Conservation (phyloP, 2,888 invertebrate genomes). For the Papilio gigon region DNA sequence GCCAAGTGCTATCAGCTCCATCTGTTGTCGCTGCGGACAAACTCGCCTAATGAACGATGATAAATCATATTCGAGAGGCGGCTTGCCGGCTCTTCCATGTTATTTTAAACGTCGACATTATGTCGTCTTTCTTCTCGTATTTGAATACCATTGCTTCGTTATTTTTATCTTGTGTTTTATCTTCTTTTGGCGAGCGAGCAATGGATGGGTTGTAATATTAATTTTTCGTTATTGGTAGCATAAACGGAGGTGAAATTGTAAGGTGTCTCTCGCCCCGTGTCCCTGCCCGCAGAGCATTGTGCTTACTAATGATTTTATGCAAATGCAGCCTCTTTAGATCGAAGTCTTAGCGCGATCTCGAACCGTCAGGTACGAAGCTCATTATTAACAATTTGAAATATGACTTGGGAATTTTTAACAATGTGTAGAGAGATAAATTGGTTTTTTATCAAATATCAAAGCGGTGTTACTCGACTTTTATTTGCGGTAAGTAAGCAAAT, state of each 20-base stretch:
- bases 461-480: conserved; percentile 45
- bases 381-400: conserved; percentile 82
- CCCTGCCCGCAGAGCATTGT: conserved; percentile 81
- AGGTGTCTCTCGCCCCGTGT: conserved; percentile 77
- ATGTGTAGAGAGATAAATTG: conserved; percentile 67
- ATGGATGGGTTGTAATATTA: conserved; percentile 49
- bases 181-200: conserved; percentile 42
- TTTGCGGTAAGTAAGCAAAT: conserved; percentile 40
- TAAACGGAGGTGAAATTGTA: conserved; percentile 69
- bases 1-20: conserved; percentile 83
- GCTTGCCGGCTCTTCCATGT: conserved; percentile 68
- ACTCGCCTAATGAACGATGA: conserved; percentile 83
- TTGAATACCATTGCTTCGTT: conserved; percentile 55
- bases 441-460: conserved; percentile 62
- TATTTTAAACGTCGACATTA: conserved; percentile 59
- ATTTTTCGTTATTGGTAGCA: conserved; percentile 51
- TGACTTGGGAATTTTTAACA: conserved; percentile 76
- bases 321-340: conserved; percentile 82
- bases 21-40: conserved; percentile 83
- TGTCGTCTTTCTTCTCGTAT: conserved; percentile 45
- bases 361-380: conserved; percentile 81
- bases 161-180: background rate
- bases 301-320: conserved; percentile 83
- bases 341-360: conserved; percentile 82
- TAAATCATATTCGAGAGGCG: conserved; percentile 83